A percentile compares a stretch with the other conserved stretches of the same genome.
Evolutionary conservation across 2,797 vertebrate species (phyloP).

Genomic region (Pachyuromys duprasi): DNA sequence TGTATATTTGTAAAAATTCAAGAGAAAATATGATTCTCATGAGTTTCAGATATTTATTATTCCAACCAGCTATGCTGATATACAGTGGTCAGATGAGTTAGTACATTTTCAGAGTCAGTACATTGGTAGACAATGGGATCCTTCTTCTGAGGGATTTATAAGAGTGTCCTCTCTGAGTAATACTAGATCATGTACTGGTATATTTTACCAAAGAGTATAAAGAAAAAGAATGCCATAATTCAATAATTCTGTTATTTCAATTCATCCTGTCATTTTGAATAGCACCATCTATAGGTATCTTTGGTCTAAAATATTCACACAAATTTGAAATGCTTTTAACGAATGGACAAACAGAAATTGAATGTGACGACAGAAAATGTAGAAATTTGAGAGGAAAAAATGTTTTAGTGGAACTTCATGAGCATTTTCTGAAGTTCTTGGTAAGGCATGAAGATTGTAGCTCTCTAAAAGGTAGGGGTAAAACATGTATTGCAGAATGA

Average conservation of each 20-base stretch:
- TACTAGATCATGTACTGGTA: accelerated
- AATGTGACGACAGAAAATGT: background rate
- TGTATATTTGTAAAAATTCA: background rate
- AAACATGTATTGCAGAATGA: background rate
- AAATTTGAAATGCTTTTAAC: background rate
- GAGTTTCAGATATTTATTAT: background rate
- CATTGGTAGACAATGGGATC: background rate
- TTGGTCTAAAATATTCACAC: background rate
- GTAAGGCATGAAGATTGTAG: background rate
- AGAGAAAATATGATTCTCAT: background rate
- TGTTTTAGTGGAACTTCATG: background rate
- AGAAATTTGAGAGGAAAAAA: background rate
- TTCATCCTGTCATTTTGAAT: background rate
- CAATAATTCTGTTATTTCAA: background rate
- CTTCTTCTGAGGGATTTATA: background rate
- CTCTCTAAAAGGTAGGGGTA: background rate
- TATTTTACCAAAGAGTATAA: background rate
- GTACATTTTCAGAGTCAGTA: background rate
- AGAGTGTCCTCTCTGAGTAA: background rate
- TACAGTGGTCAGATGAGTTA: background rate
- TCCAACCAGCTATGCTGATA: background rate
- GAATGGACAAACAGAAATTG: background rate
- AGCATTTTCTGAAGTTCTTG: background rate
- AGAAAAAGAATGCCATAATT: background rate
- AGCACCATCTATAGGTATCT: background rate